phyloP scores from a whole-genome alignment of 2,797 vertebrate genomes.

The Neopelma chrysocephalum region DNA sequence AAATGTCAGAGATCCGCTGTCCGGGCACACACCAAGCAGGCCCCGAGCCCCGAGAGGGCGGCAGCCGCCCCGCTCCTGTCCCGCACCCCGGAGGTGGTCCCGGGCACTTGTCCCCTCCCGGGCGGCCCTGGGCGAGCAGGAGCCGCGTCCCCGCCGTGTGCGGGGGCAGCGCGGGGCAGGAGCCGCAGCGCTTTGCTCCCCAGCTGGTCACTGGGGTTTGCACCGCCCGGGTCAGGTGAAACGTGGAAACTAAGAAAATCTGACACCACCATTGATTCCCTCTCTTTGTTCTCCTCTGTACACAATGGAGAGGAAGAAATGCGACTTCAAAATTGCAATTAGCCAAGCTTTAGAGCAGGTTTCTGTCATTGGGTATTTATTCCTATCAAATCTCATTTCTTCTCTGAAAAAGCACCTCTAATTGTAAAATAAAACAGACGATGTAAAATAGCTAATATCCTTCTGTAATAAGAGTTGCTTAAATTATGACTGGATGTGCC shows the following conservation, averaged over 20 bases:
- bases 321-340: conserved; percentile 71
- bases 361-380: not conserved
- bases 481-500: conserved; percentile 10
- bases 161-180: not conserved
- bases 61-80: not conserved
- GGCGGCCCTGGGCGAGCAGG: not conserved
- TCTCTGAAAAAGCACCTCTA: conserved; percentile 11
- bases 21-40: not conserved
- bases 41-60: not conserved
- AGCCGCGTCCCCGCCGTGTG: not conserved
- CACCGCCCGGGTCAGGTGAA: conserved; percentile 52
- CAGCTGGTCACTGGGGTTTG: not conserved
- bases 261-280: conserved; percentile 70
- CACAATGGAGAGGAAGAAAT: conserved; percentile 56
- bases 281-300: conserved; percentile 59
- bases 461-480: not conserved
- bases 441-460: not conserved
- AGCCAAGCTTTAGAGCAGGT: conserved; percentile 24
- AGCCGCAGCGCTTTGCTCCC: not conserved
- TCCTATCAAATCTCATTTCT: not conserved
- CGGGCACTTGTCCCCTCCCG: not conserved
- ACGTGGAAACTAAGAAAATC: conserved; percentile 52
- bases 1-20: accelerated
- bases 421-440: not conserved
- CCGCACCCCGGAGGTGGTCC: not conserved